These are phyloP conservation scores for Penaeus chinensis DNA, from an alignment of 1,140 invertebrate species.

Conservation along the genomic window DNA sequence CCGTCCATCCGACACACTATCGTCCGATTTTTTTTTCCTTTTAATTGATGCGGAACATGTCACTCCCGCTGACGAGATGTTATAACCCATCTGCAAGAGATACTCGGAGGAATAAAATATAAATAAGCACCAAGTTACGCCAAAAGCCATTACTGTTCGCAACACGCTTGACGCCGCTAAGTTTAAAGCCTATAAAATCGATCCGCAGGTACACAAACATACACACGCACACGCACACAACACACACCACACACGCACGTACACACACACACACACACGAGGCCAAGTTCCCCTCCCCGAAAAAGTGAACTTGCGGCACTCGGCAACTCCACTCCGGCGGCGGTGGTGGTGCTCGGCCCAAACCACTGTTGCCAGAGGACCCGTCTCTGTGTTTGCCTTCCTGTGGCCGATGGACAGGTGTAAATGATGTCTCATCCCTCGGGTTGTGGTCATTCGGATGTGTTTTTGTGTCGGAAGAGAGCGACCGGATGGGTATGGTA, in stretches of 20 bases:
- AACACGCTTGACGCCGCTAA: conserved; percentile 15
- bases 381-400: not conserved
- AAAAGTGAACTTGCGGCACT: not conserved
- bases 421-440: too few relatives aligned
- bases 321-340: not conserved
- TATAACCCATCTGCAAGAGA: not conserved
- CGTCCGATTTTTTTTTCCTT: too few relatives aligned
- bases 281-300: not conserved
- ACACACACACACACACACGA: not conserved
- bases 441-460: not conserved
- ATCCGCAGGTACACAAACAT: conserved; percentile 26
- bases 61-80: too few relatives aligned
- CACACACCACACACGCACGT: too few relatives aligned
- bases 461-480: not conserved
- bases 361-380: not conserved
- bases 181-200: conserved; percentile 50
- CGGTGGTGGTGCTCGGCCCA: not conserved
- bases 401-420: not conserved
- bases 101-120: not conserved
- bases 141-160: not conserved
- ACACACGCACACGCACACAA: too few relatives aligned
- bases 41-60: too few relatives aligned
- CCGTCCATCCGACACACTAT: too few relatives aligned
- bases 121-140: not conserved
- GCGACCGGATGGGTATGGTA: not conserved